These are phyloP conservation scores for Apoda limacodes DNA, from an alignment of 2,888 invertebrate species.

Conservation along the genomic window DNA sequence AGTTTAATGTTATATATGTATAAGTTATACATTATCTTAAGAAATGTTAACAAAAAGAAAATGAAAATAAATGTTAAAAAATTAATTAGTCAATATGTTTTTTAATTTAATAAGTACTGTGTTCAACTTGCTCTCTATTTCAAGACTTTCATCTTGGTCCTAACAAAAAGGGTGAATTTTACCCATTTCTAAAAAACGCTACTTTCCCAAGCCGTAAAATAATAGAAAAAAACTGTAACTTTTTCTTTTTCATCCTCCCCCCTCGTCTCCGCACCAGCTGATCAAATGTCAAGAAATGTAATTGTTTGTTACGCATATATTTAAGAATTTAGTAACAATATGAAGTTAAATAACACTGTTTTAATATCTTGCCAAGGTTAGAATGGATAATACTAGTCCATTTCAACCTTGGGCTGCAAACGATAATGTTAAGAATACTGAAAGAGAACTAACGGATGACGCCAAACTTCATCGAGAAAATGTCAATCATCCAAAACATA, in stretches of 20 bases:
- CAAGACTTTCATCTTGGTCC: no score
- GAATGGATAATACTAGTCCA: slow-evolving; percentile 62
- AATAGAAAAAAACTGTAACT: not conserved
- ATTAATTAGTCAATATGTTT: no score
- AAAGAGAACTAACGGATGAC: slow-evolving; percentile 64
- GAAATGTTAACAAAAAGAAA: no score
- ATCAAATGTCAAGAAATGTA: slow-evolving; percentile 58
- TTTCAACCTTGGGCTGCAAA: slow-evolving; percentile 66
- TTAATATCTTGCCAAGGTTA: slow-evolving; percentile 45
- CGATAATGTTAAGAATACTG: slow-evolving; percentile 58
- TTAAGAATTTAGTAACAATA: slow-evolving; percentile 35
- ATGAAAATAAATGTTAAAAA: no score
- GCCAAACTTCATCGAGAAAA: slow-evolving; percentile 69
- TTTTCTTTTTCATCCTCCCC: slow-evolving; percentile 28
- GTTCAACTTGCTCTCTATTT: no score
- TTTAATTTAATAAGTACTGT: no score
- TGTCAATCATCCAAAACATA: slow-evolving; percentile 71
- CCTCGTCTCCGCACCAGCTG: slow-evolving; percentile 64
- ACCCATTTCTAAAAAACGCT: not conserved
- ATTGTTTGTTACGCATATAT: slow-evolving; percentile 44
- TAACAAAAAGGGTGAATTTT: no score
- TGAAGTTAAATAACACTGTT: slow-evolving; percentile 45
- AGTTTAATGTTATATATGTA: no score
- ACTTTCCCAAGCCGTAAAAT: slow-evolving; percentile 1
- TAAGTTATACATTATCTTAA: no score